Percentiles rank a stretch among this genome's conserved stretches.
phyloP scores from a whole-genome alignment of 2,797 vertebrate species.

The Myotis pilosus region DNA sequence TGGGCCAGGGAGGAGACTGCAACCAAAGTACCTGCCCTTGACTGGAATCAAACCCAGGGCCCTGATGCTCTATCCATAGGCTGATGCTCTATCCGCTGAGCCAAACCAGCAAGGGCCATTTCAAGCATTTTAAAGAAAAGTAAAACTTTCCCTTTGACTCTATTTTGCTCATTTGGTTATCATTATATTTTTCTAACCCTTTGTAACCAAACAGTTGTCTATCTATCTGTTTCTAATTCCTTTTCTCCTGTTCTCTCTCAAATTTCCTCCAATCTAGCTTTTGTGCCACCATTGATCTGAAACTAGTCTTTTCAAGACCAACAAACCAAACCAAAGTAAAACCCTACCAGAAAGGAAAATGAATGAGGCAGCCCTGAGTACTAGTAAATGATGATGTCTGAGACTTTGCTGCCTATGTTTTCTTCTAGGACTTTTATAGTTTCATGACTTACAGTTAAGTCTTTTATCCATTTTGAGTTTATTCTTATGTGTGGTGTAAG shows the following conservation, averaged over 20 bases:
- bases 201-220: neutral
- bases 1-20: too few relatives aligned
- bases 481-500: neutral
- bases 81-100: too few relatives aligned
- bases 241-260: neutral
- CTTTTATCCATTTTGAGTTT: neutral
- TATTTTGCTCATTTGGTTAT: neutral
- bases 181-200: neutral
- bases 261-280: neutral
- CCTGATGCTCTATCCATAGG: too few relatives aligned
- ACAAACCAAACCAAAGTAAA: constrained; percentile 38
- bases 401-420: neutral
- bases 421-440: neutral
- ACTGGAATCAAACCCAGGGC: too few relatives aligned
- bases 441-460: neutral
- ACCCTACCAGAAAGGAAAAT: neutral
- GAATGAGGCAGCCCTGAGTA: too few relatives aligned
- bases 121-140: neutral
- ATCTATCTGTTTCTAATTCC: neutral
- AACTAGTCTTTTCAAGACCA: neutral
- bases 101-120: neutral
- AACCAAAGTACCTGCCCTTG: too few relatives aligned
- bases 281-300: neutral
- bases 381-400: neutral
- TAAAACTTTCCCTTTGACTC: neutral